Evolutionary conservation across 2,113 vertebrate species (phyloP).

Genomic region (Microtus pennsylvanicus): DNA sequence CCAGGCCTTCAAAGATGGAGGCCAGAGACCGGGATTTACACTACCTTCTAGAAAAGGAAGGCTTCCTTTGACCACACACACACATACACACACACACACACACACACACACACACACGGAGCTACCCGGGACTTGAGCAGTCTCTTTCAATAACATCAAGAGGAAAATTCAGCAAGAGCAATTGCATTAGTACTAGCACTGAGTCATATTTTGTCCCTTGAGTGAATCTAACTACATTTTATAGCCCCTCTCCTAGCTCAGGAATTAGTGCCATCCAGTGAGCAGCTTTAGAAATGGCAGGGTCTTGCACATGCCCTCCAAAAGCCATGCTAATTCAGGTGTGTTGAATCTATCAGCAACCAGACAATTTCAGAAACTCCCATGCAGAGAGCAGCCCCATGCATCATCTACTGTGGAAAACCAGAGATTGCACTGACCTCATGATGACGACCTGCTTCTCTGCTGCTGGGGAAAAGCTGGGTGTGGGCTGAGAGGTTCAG

Average conservation of each 20-base stretch:
- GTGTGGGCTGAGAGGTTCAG: background rate
- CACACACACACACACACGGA: background rate
- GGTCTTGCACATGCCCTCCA: background rate
- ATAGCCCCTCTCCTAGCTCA: background rate
- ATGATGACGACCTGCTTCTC: background rate
- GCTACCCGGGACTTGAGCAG: background rate
- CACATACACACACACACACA: background rate
- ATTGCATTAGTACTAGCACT: background rate
- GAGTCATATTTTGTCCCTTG: background rate
- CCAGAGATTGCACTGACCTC: slow-evolving; percentile 56
- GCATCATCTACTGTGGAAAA: background rate
- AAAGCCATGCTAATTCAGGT: background rate
- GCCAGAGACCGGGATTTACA: too few species aligned
- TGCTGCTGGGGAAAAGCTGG: background rate
- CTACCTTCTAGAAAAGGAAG: background rate
- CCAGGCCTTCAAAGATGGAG: too few species aligned
- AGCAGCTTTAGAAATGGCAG: background rate
- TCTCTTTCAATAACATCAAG: background rate
- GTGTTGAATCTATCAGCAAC: background rate
- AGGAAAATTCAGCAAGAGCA: background rate
- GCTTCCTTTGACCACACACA: background rate
- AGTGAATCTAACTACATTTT: background rate
- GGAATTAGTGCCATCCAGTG: background rate
- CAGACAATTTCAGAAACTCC: background rate
- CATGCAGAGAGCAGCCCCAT: background rate